Conservation (phyloP, 1,140 invertebrate genomes). For the Protaetia brevitarsis region DNA sequence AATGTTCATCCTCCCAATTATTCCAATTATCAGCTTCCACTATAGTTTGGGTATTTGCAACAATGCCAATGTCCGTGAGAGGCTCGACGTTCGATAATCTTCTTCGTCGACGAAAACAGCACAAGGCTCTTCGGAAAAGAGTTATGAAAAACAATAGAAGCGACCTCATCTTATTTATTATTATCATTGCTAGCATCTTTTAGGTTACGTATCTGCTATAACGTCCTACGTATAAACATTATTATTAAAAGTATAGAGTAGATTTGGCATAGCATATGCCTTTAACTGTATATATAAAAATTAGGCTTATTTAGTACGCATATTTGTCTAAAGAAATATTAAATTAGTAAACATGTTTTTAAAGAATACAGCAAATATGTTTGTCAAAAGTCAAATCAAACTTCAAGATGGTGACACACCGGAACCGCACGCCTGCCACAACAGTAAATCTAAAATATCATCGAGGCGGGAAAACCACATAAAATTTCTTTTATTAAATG, state of each 20-base stretch:
- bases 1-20: conserved; percentile 50
- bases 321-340: background rate
- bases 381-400: too few relatives aligned
- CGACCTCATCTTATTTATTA: conserved; percentile 49
- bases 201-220: background rate
- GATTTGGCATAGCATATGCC: too few relatives aligned
- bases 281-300: too few relatives aligned
- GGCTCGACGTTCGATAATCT: conserved; percentile 54
- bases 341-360: background rate
- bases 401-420: too few relatives aligned
- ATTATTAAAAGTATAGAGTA: too few relatives aligned
- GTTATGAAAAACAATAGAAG: conserved; percentile 52
- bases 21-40: conserved; percentile 45
- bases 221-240: background rate
- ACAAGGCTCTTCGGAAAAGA: conserved; percentile 53
- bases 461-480: too few relatives aligned
- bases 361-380: too few relatives aligned
- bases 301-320: background rate
- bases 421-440: too few relatives aligned
- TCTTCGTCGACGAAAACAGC: conserved; percentile 54
- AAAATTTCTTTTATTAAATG: too few relatives aligned
- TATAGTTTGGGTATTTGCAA: conserved; percentile 46
- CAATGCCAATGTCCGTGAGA: conserved; percentile 52
- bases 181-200: conserved; percentile 34
- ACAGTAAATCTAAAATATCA: too few relatives aligned